phyloP scores from a whole-genome alignment of 2,797 vertebrate species.

The Hephaestus fuliginosus region DNA sequence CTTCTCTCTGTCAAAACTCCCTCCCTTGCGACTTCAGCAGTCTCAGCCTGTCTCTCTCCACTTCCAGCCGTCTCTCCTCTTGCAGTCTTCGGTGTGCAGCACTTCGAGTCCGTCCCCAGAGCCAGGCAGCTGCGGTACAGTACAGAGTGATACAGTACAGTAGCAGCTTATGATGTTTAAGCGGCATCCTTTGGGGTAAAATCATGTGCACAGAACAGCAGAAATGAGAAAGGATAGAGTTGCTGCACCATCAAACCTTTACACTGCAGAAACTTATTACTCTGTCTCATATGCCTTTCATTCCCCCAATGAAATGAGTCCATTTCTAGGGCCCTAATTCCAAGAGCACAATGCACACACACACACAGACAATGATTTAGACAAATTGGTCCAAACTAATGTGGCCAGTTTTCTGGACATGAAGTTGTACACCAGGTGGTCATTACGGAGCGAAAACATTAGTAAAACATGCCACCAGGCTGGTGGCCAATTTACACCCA shows the following conservation, averaged over 20 bases:
- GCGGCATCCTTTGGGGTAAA: constrained; percentile 52
- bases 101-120: constrained; percentile 50
- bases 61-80: constrained; percentile 38
- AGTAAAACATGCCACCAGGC: constrained; percentile 27
- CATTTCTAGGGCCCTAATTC: constrained; percentile 4
- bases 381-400: constrained; percentile 36
- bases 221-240: constrained; percentile 27
- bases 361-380: constrained; percentile 6
- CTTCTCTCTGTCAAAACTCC: constrained; percentile 25
- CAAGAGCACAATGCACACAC: constrained; percentile 9
- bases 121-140: constrained; percentile 47
- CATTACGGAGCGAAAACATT: constrained; percentile 42
- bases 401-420: constrained; percentile 16
- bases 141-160: constrained; percentile 40
- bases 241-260: constrained; percentile 31
- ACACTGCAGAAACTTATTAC: constrained; percentile 24
- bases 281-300: constrained; percentile 26
- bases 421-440: constrained; percentile 25
- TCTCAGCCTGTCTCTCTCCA: constrained; percentile 15
- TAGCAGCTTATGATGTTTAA: constrained; percentile 60
- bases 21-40: constrained; percentile 29
- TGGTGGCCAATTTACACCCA: constrained; percentile 46
- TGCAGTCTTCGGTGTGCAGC: constrained; percentile 24
- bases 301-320: background rate
- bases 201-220: constrained; percentile 26